Evolutionary conservation across 2,113 vertebrate genomes (phyloP), one percentile per base, ranked within the genome.

Genomic region (Charadrius vociferus): DNA sequence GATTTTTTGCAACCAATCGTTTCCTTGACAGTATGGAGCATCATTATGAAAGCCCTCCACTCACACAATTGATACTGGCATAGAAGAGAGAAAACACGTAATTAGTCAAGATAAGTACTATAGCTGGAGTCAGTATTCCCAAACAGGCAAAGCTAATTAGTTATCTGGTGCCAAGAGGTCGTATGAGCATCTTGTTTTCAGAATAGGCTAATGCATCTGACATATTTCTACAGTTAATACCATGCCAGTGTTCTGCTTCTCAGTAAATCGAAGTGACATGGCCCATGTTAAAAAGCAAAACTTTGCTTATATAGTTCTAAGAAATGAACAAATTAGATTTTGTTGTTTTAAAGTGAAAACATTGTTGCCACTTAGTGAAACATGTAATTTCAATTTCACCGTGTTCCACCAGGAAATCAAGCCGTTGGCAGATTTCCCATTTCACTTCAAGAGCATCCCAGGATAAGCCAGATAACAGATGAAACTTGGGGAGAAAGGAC

Each of bases 401-500:
- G 32, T 10, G 29, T 89, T 93, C 94, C 92, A 88, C 74, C 32
- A 95, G 95, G 96, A 92, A 95, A 90, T 94, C 52, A 88, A 94
- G 17, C 10, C 70, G n/a, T 39, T 94, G 72, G 62, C 84, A 84
- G 8, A 41, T 63, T 95, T 95, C 73, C 86, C 56, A 37, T 85
- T 85, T 94, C 23, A 61, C 62, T 91, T 83, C 68, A 87, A 88
- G 55, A 82, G 81, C 39, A 43, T 90, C 82, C 74, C 63, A 86
- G 61, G 80, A 59, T 86, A 88, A 85, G 87, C 23, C 49, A 80
- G 53, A 56, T 72, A 96, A 75, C 37, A 84, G 36, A 93, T 16
- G 41, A 96, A 94, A 88, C 12, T 49, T 34, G 24, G 41, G 36
- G 61, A 85, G 73, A 72, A 93, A 79, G 53, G 84, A 91, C n/a